These are phyloP conservation scores for Mimumesa dahlbomi DNA, from an alignment of 2,888 invertebrate species.

Conservation along the genomic window DNA sequence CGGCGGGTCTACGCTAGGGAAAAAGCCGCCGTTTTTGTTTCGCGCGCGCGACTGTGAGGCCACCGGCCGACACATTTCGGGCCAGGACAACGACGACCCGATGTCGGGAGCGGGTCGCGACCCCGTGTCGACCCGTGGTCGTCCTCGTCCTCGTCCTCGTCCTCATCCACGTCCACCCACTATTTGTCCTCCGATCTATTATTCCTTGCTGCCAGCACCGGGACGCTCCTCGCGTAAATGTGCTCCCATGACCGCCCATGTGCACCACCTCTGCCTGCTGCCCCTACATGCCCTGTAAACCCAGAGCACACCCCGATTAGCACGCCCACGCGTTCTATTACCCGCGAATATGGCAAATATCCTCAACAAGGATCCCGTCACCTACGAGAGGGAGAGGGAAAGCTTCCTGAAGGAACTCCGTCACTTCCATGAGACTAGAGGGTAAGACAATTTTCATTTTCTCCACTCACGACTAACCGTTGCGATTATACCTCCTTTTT, in stretches of 20 bases:
- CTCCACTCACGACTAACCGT: background rate
- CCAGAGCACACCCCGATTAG: constrained; percentile 64
- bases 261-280: constrained; percentile 59
- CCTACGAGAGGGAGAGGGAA: constrained; percentile 89
- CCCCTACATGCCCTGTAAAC: constrained; percentile 64
- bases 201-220: constrained; percentile 24
- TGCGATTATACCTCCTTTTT: background rate
- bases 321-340: constrained; percentile 59
- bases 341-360: constrained; percentile 83
- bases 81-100: constrained; percentile 63
- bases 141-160: constrained; percentile 53
- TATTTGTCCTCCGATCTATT: background rate
- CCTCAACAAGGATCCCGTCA: constrained; percentile 87
- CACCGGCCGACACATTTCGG: constrained; percentile 62
- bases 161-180: constrained; percentile 6
- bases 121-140: constrained; percentile 66
- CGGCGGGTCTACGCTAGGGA: constrained; percentile 39
- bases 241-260: constrained; percentile 66
- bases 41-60: constrained; percentile 54
- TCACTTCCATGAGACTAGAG: constrained; percentile 94
- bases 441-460: constrained; percentile 84
- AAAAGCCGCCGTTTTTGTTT: constrained; percentile 56
- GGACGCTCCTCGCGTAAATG: constrained; percentile 67
- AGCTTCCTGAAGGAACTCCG: constrained; percentile 91
- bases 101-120: constrained; percentile 70